Conservation (phyloP, 1,140 invertebrate species). For the Frieseomelitta varia region DNA sequence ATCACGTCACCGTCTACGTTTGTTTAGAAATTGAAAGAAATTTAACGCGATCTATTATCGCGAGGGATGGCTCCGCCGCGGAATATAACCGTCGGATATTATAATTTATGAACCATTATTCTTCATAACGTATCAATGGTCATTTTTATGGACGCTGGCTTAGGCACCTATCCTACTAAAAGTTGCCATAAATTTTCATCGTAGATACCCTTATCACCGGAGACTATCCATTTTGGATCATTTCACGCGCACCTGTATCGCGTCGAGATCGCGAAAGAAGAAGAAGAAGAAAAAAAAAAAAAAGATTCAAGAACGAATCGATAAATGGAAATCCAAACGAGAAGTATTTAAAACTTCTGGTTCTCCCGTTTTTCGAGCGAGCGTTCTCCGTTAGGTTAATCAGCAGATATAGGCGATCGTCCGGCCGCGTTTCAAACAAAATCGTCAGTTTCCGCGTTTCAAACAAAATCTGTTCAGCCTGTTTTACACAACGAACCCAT, state of each 20-base stretch:
- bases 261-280: background rate
- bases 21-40: background rate
- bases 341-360: no score
- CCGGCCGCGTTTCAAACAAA: background rate
- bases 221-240: background rate
- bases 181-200: conserved; percentile 8
- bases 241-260: background rate
- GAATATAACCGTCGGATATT: background rate
- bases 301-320: no score
- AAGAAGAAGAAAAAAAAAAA: no score
- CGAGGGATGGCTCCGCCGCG: background rate
- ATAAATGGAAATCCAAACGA: no score
- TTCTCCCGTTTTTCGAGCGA: background rate
- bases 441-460: background rate
- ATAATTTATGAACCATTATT: conserved; percentile 30
- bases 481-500: background rate
- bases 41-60: conserved; percentile 12
- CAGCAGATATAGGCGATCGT: no score
- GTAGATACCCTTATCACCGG: background rate
- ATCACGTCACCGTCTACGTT: background rate
- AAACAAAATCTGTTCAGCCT: background rate
- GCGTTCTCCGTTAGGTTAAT: no score
- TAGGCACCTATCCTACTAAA: background rate
- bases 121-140: background rate
- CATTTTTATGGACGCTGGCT: background rate